phyloP scores from a whole-genome alignment of 2,888 invertebrate species.

The Peribatodes rhomboidaria region DNA sequence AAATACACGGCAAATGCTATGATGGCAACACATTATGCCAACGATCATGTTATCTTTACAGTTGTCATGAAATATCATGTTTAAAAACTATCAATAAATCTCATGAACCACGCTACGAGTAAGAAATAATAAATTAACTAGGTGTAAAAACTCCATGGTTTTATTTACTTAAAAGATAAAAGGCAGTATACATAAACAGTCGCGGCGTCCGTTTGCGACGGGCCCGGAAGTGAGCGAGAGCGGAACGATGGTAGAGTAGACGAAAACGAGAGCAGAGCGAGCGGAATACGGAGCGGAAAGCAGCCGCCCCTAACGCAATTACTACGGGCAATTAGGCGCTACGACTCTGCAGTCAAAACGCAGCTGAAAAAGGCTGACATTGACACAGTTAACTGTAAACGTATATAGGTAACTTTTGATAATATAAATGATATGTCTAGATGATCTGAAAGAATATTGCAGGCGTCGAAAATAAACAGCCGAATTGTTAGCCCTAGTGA shows the following conservation, averaged over 20 bases:
- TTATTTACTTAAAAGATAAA: neutral
- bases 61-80: too few relatives aligned
- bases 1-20: too few relatives aligned
- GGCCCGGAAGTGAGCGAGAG: slow-evolving; percentile 29
- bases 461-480: neutral
- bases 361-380: slow-evolving; percentile 33
- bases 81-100: too few relatives aligned
- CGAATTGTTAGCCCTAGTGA: too few relatives aligned
- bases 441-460: neutral
- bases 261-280: slow-evolving; percentile 44
- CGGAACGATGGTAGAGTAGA: slow-evolving; percentile 20
- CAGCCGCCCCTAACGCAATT: slow-evolving; percentile 57
- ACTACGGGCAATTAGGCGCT: slow-evolving; percentile 66
- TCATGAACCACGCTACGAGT: too few relatives aligned
- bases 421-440: neutral
- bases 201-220: slow-evolving; percentile 8
- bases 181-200: neutral
- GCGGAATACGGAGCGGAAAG: slow-evolving; percentile 45
- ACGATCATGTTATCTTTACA: too few relatives aligned
- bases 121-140: too few relatives aligned
- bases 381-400: neutral
- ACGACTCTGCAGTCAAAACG: slow-evolving; percentile 22
- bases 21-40: too few relatives aligned
- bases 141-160: neutral
- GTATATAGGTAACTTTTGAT: neutral